Conservation (phyloP, 2,888 invertebrate species). For the Alentia gelatinosa region DNA sequence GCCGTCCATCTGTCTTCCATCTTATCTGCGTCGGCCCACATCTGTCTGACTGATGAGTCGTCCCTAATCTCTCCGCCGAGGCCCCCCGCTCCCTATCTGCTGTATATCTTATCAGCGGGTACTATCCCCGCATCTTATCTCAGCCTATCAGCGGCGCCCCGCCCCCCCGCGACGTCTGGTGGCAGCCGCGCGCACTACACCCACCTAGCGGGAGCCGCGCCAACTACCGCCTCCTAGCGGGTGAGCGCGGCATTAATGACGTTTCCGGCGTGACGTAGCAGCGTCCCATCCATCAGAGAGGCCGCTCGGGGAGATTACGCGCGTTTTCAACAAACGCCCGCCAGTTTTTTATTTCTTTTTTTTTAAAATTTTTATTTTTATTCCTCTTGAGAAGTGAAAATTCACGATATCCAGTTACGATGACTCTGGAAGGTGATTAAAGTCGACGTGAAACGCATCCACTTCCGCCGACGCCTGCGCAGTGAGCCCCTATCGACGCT, state of each 20-base stretch:
- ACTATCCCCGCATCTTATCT: neutral
- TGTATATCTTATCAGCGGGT: conserved; percentile 15
- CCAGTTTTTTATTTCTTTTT: no score
- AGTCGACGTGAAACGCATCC: neutral
- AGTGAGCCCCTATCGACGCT: neutral
- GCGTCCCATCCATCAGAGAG: neutral
- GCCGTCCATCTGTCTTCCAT: conserved; percentile 25
- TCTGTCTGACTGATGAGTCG: conserved; percentile 19
- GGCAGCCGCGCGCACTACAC: neutral
- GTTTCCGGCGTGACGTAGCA: neutral
- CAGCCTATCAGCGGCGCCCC: neutral
- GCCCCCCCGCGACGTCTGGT: neutral
- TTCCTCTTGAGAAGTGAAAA: neutral
- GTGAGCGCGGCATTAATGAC: neutral
- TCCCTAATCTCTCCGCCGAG: conserved; percentile 10
- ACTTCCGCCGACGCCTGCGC: no score
- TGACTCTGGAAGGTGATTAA: neutral
- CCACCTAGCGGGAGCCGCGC: neutral
- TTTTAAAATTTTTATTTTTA: no score
- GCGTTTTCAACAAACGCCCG: no score
- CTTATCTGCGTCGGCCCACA: neutral
- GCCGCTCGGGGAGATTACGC: neutral
- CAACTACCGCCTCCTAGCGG: neutral
- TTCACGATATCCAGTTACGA: neutral
- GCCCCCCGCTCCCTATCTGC: neutral